A percentile compares a stretch with the other conserved stretches of the same genome.
Evolutionary conservation across 2,888 invertebrate species (phyloP).

Genomic region (Altica lythri): DNA sequence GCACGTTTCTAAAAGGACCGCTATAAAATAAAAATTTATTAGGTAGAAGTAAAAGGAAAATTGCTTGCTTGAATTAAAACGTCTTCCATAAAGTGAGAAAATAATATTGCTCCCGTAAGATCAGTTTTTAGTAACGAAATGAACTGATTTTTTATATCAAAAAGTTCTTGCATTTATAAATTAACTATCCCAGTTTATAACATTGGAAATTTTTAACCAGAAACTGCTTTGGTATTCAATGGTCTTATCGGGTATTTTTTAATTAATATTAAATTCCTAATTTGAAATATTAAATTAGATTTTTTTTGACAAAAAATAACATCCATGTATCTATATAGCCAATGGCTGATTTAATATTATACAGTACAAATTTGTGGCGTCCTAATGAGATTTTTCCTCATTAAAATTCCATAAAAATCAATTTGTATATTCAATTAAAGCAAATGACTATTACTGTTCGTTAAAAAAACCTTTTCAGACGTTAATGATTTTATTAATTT

Average conservation of each 20-base stretch:
- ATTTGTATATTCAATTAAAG: slow-evolving; percentile 24
- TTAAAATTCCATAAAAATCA: slow-evolving; percentile 28
- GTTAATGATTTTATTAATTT: slow-evolving; percentile 31
- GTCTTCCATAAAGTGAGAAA: too few species aligned
- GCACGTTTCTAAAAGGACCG: slow-evolving; percentile 6
- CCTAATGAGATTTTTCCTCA: slow-evolving; percentile 23
- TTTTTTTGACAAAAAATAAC: slow-evolving; percentile 13
- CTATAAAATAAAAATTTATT: slow-evolving; percentile 14
- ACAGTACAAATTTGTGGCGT: slow-evolving; percentile 7
- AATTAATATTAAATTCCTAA: slow-evolving; percentile 15
- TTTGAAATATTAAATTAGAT: slow-evolving; percentile 9
- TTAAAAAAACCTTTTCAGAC: slow-evolving; percentile 26
- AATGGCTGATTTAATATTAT: slow-evolving; percentile 3
- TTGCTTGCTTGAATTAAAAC: background rate
- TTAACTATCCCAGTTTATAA: too few species aligned
- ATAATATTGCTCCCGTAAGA: too few species aligned
- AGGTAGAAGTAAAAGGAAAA: background rate
- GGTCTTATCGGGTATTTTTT: too few species aligned
- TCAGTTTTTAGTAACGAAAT: too few species aligned
- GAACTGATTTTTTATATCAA: too few species aligned
- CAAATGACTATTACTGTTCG: slow-evolving; percentile 25
- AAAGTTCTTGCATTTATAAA: too few species aligned
- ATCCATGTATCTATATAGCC: too few species aligned
- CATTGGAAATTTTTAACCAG: too few species aligned
- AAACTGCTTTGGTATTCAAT: too few species aligned